Percentiles rank a stretch among this genome's conserved stretches.
These are phyloP conservation scores for Montipora cactus DNA, from an alignment of 64 coral and sea anemone species.

Conservation along the genomic window DNA sequence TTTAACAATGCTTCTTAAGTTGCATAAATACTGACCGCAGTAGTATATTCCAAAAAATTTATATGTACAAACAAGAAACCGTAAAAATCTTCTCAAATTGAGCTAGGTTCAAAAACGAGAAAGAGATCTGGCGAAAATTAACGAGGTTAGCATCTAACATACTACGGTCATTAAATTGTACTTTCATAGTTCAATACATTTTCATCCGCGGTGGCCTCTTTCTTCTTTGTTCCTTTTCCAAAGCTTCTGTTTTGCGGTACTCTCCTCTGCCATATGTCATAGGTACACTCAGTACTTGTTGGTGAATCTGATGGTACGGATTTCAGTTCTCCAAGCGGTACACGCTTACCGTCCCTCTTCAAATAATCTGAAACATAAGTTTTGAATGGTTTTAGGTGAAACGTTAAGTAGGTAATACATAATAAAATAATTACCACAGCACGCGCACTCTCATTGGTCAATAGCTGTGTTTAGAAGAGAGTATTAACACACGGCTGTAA, in stretches of 20 bases:
- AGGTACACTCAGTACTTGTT: constrained; percentile 59
- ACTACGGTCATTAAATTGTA: constrained; percentile 16
- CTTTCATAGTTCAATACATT: constrained; percentile 51
- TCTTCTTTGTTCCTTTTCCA: constrained; percentile 43
- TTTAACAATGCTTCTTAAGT: neutral
- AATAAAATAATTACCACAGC: too few relatives aligned
- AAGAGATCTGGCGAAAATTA: too few relatives aligned
- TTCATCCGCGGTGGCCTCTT: neutral
- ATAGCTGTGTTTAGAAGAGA: too few relatives aligned
- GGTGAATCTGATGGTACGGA: constrained; percentile 24
- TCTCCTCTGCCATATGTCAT: constrained; percentile 76
- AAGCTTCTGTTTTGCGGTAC: constrained; percentile 62
- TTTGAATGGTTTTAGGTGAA: neutral
- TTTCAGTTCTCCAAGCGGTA: constrained; percentile 51
- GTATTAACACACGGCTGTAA: too few relatives aligned
- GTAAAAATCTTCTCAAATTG: neutral
- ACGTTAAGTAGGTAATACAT: too few relatives aligned
- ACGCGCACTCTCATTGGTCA: too few relatives aligned
- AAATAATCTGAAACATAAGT: neutral
- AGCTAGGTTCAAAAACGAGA: too few relatives aligned
- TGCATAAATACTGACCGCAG: neutral
- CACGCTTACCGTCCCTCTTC: constrained; percentile 7
- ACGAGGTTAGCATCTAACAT: neutral
- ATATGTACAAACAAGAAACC: neutral
- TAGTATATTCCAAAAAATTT: neutral